phyloP scores from a whole-genome alignment of 2,888 invertebrate genomes.

The Allacma fusca region DNA sequence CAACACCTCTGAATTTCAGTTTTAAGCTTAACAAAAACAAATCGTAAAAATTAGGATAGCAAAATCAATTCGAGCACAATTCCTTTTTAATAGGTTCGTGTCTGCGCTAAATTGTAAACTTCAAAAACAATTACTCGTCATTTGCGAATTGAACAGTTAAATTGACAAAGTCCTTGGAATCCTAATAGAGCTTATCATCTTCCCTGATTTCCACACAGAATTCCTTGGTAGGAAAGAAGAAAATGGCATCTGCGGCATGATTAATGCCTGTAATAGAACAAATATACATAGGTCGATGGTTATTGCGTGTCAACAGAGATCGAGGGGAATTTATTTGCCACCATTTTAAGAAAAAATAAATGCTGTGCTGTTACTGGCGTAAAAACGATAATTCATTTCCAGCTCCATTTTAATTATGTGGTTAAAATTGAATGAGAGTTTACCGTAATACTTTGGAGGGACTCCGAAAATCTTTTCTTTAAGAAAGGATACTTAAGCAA shows the following conservation, averaged over 20 bases:
- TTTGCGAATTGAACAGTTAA: constrained; percentile 6
- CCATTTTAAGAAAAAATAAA: too few relatives aligned
- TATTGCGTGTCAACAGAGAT: too few relatives aligned
- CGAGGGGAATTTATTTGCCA: too few relatives aligned
- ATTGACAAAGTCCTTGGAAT: constrained; percentile 23
- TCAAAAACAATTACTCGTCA: background rate
- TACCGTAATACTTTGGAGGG: too few relatives aligned
- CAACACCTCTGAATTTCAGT: constrained; percentile 1
- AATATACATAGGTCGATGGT: too few relatives aligned
- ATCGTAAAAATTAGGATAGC: too few relatives aligned
- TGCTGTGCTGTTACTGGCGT: too few relatives aligned
- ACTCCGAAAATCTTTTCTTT: background rate
- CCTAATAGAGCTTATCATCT: background rate
- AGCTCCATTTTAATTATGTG: too few relatives aligned
- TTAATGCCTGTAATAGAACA: background rate
- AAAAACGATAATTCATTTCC: background rate
- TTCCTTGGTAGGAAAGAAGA: too few relatives aligned
- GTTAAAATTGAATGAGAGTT: too few relatives aligned
- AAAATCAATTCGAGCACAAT: background rate
- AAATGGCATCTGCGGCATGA: background rate
- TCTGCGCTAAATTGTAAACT: too few relatives aligned
- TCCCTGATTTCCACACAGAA: background rate
- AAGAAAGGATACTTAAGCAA: background rate
- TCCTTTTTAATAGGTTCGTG: background rate
- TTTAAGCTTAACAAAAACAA: background rate